phyloP scores from a whole-genome alignment of 2,888 invertebrate species.

The Hypsopygia costalis region DNA sequence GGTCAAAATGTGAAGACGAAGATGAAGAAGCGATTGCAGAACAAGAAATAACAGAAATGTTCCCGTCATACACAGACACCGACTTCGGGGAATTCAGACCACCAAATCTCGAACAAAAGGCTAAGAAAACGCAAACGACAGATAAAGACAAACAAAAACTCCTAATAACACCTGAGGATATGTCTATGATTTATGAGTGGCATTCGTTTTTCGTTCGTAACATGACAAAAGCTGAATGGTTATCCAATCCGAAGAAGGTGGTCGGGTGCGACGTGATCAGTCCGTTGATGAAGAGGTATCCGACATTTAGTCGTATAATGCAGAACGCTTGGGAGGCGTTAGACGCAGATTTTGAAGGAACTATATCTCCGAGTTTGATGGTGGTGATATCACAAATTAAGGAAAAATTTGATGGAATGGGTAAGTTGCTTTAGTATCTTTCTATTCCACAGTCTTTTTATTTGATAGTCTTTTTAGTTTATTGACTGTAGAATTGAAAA shows the following conservation, averaged over 20 bases:
- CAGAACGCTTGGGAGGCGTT: slow-evolving; percentile 73
- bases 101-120: slow-evolving; percentile 69
- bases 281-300: slow-evolving; percentile 81
- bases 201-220: slow-evolving; percentile 81
- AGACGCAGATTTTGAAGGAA: slow-evolving; percentile 74
- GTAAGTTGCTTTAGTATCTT: slow-evolving; percentile 44
- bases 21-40: slow-evolving; percentile 84
- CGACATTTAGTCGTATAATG: slow-evolving; percentile 78
- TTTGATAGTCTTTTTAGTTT: too few species aligned
- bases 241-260: slow-evolving; percentile 67
- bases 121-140: slow-evolving; percentile 40
- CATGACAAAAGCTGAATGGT: slow-evolving; percentile 82
- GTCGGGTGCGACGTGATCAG: slow-evolving; percentile 54
- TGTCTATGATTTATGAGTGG: slow-evolving; percentile 80
- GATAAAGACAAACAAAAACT: slow-evolving; percentile 38
- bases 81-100: slow-evolving; percentile 86
- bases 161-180: slow-evolving; percentile 74
- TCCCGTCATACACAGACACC: slow-evolving; percentile 83
- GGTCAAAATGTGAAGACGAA: slow-evolving; percentile 83
- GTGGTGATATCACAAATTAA: slow-evolving; percentile 78
- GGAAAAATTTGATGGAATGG: slow-evolving; percentile 64
- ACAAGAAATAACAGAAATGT: slow-evolving; percentile 84
- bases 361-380: slow-evolving; percentile 79
- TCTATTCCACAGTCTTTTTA: too few species aligned
- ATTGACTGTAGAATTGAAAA: too few species aligned